Evolutionary conservation across 1,140 invertebrate species (phyloP).

Genomic region (Thereuonema tuberculata): DNA sequence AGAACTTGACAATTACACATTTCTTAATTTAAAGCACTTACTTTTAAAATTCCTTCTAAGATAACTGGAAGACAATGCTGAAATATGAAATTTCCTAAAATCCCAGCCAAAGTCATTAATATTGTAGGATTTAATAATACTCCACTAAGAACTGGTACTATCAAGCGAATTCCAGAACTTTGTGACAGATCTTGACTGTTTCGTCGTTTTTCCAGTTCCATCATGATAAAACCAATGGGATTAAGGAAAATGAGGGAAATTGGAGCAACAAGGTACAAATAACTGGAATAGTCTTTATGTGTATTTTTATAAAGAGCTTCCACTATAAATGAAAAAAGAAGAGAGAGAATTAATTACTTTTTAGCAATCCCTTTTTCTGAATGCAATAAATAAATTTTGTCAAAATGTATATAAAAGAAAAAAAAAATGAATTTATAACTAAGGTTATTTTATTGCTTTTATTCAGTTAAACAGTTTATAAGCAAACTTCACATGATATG

Average conservation of each 20-base stretch:
- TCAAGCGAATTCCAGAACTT: background rate
- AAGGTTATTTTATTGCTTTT: no score
- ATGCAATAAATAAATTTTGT: no score
- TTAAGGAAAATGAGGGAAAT: conserved; percentile 86
- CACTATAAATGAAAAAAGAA: conserved; percentile 30
- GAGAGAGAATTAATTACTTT: background rate
- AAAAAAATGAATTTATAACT: background rate
- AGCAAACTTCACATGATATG: no score
- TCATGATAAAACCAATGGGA: conserved; percentile 74
- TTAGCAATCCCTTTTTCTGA: no score
- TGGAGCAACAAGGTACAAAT: conserved; percentile 84
- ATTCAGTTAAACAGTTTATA: no score
- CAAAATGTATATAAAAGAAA: no score
- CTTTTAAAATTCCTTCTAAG: conserved; percentile 57
- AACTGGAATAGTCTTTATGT: conserved; percentile 78
- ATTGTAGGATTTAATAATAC: conserved; percentile 79
- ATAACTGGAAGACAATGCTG: conserved; percentile 57
- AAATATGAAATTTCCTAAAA: conserved; percentile 71
- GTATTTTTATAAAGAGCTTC: conserved; percentile 41
- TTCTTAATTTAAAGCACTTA: conserved; percentile 31
- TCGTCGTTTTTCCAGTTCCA: conserved; percentile 67
- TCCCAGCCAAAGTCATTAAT: conserved; percentile 82
- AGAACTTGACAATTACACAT: background rate
- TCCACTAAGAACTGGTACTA: conserved; percentile 37
- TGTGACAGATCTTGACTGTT: conserved; percentile 11